Evolutionary conservation across 92 coral and sea anemone genomes (phyloP).

Genomic region (Desmophyllum pertusum): DNA sequence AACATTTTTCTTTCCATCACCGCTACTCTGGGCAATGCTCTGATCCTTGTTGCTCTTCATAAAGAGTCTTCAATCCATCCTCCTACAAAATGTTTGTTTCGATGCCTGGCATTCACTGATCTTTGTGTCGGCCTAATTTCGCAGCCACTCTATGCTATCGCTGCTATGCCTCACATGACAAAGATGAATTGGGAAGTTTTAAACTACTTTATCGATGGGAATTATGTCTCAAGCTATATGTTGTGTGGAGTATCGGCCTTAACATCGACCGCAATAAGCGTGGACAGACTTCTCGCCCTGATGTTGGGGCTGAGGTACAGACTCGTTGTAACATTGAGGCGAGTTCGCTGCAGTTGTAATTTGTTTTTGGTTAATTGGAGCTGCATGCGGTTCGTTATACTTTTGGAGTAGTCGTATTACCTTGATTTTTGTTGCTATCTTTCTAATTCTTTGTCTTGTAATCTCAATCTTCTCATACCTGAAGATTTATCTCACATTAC

Average conservation of each 20-base stretch:
- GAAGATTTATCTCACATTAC: conserved; percentile 5
- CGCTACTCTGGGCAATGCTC: neutral
- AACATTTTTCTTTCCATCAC: conserved; percentile 11
- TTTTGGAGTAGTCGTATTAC: neutral
- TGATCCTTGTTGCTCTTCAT: neutral
- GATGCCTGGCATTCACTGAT: conserved; percentile 11
- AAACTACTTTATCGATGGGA: neutral
- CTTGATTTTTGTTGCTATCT: neutral
- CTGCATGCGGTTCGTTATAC: neutral
- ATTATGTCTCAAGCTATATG: neutral
- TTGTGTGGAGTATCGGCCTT: conserved; percentile 6
- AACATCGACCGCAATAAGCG: neutral
- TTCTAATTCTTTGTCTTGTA: neutral
- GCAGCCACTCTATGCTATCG: neutral
- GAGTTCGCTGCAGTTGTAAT: neutral
- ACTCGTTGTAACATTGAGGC: conserved; percentile 3
- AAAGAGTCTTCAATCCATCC: neutral
- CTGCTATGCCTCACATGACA: neutral
- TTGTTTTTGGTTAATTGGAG: neutral
- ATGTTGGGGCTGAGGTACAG: neutral
- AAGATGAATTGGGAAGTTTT: neutral
- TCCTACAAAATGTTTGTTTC: neutral
- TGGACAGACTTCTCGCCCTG: conserved; percentile 28
- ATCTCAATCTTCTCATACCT: conserved; percentile 7
- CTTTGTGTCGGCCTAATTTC: neutral